Evolutionary conservation across 2,113 vertebrate species (phyloP), one percentile per base, ranked within the genome.

Genomic region (Nannospalax galili): DNA sequence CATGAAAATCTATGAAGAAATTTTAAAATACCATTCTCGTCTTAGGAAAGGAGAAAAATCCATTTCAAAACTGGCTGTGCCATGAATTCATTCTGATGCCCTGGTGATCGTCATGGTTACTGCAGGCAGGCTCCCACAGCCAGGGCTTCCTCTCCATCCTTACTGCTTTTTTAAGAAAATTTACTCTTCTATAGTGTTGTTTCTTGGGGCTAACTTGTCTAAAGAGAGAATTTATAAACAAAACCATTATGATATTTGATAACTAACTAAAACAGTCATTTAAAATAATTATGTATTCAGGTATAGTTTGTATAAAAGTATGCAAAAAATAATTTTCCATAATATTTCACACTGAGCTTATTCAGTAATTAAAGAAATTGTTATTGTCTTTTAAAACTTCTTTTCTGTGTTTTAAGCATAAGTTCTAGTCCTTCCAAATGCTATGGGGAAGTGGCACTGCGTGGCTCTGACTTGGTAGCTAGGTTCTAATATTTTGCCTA

Each of bases 291-390:
- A 79, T 15, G 64, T 56, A 91, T 74, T 32, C 0, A 52, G 10
- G 75, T 84, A 78, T 0, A 79, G 58, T 70, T 91, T 87, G 32
- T 87, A 52, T 87, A 84, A 90, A 93, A 56, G 3, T 16, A 90
- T 65, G 5, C 48, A 81, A 94, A 94, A 94, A 22, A 88, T 17
- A 88, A 95, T 80, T 93, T 7, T 79, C 42, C 16, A 35, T 62
- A 74, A 78, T 73, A 91, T 1, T 87, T 67, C 42, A 79, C 17
- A 10, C 87, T 56, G 45, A 74, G 79, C 17, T 79, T 58, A 45
- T 80, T 85, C 30, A 9, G 26, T 17, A 62, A 42, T 4, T 52
- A 28, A 40, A 72, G 40, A 22, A 84, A 35, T 0, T 45, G 30
- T 74, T 65, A 64, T 65, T 56, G 10, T 56, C 70, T 87, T 65